phyloP scores from a whole-genome alignment of 1,140 invertebrate genomes.

The Ganaspis sp. region DNA sequence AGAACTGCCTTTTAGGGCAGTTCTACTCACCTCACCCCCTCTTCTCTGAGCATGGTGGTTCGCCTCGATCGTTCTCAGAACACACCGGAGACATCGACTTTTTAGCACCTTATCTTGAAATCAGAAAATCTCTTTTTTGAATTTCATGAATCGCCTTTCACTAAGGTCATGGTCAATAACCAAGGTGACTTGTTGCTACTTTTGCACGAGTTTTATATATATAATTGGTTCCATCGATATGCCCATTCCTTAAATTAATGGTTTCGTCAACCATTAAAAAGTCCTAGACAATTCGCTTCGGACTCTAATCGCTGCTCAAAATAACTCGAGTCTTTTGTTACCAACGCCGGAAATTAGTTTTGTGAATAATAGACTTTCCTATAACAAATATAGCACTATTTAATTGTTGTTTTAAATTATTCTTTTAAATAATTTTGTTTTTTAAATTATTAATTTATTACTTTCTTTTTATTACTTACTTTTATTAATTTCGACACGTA shows the following conservation, averaged over 20 bases:
- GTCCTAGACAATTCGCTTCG: neutral
- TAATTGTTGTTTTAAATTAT: too few species aligned
- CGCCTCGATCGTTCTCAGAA: conserved; percentile 70
- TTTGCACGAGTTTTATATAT: neutral
- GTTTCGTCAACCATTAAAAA: neutral
- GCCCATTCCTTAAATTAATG: neutral
- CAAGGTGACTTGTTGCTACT: neutral
- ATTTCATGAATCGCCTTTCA: conserved; percentile 38
- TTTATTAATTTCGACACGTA: too few species aligned
- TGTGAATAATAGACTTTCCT: neutral
- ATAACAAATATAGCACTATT: too few species aligned
- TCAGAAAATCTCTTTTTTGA: conserved; percentile 62
- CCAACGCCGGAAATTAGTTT: neutral
- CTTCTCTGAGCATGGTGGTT: conserved; percentile 49
- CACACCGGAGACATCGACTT: conserved; percentile 63
- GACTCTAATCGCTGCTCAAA: neutral
- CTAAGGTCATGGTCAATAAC: conserved; percentile 11
- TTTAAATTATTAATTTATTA: too few species aligned
- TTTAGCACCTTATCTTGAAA: conserved; percentile 69
- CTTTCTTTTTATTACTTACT: too few species aligned
- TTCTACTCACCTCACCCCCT: conserved; percentile 62
- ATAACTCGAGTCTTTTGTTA: neutral
- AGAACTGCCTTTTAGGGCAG: conserved; percentile 71
- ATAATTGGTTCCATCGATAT: neutral
- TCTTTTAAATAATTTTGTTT: too few species aligned